phyloP scores from a whole-genome alignment of 92 coral and sea anemone species.

The Desmophyllum pertusum region DNA sequence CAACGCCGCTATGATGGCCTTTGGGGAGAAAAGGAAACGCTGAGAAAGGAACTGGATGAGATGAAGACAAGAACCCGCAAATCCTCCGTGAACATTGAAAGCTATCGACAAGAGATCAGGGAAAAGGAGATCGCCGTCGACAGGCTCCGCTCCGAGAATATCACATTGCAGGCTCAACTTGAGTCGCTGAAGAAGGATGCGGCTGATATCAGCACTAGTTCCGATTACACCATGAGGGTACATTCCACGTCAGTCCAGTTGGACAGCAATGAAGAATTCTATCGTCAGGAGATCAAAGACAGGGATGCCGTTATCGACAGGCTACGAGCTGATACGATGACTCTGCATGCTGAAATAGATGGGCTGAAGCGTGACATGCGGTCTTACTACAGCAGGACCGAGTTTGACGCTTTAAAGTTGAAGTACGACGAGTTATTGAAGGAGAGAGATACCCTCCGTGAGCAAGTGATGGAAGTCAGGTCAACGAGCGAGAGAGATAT shows the following conservation, averaged over 20 bases:
- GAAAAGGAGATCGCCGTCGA: conserved; percentile 50
- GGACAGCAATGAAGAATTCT: conserved; percentile 42
- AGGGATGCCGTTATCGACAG: conserved; percentile 45
- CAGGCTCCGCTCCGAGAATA: conserved; percentile 48
- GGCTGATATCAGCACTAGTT: conserved; percentile 9
- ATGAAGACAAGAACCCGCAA: neutral
- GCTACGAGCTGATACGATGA: conserved; percentile 37
- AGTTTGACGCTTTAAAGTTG: conserved; percentile 18
- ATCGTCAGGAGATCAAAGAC: conserved; percentile 52
- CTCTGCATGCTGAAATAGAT: conserved; percentile 51
- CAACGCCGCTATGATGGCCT: conserved; percentile 20
- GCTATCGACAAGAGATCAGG: conserved; percentile 45
- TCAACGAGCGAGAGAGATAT: conserved; percentile 47
- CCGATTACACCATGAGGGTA: conserved; percentile 25
- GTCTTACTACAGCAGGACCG: conserved; percentile 14
- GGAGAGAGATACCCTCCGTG: conserved; percentile 54
- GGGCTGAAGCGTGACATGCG: conserved; percentile 26
- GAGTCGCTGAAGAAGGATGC: conserved; percentile 51
- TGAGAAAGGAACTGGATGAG: conserved; percentile 18
- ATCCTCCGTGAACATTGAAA: conserved; percentile 17
- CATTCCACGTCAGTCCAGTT: conserved; percentile 15
- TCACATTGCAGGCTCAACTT: conserved; percentile 45
- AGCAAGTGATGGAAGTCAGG: conserved; percentile 41
- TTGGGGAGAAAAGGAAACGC: conserved; percentile 8
- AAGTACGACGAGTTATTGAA: conserved; percentile 32